Evolutionary conservation across 2,888 invertebrate species (phyloP).

Genomic region (Spodoptera exigua): DNA sequence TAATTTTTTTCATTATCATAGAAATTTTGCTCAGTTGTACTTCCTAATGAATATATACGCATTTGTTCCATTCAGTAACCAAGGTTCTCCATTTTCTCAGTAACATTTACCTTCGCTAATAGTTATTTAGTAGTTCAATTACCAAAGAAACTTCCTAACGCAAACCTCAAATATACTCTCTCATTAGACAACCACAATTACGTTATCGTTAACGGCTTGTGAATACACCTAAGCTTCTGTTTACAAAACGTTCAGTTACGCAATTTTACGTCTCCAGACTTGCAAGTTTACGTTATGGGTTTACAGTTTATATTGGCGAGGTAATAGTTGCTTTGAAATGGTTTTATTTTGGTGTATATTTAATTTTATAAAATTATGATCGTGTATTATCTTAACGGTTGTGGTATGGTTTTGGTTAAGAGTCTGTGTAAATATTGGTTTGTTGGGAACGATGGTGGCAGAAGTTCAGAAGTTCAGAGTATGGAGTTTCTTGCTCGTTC

Average conservation of each 20-base stretch:
- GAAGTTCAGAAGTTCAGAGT: too few relatives aligned
- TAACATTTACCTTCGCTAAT: constrained; percentile 26
- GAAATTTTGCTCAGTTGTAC: too few relatives aligned
- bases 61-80: too few relatives aligned
- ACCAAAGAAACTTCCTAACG: constrained; percentile 18
- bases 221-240: constrained; percentile 37
- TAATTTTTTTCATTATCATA: too few relatives aligned
- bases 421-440: constrained; percentile 25
- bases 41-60: too few relatives aligned
- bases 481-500: too few relatives aligned
- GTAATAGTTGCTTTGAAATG: constrained; percentile 22
- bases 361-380: constrained; percentile 25
- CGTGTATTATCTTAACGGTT: constrained; percentile 22
- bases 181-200: constrained; percentile 42
- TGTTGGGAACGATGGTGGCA: constrained; percentile 11
- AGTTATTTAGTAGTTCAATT: constrained; percentile 42
- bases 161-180: constrained; percentile 38
- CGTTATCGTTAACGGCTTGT: constrained; percentile 38
- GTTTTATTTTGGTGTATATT: constrained; percentile 43
- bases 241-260: constrained; percentile 50
- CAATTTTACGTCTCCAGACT: constrained; percentile 45
- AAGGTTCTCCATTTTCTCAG: too few relatives aligned
- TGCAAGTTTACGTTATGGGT: constrained; percentile 46
- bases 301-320: constrained; percentile 42
- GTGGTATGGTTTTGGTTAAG: constrained; percentile 22